Percentiles rank a stretch among this genome's conserved stretches.
These are phyloP conservation scores for Siniperca obscura DNA, from an alignment of 2,797 vertebrate species.

Conservation along the genomic window DNA sequence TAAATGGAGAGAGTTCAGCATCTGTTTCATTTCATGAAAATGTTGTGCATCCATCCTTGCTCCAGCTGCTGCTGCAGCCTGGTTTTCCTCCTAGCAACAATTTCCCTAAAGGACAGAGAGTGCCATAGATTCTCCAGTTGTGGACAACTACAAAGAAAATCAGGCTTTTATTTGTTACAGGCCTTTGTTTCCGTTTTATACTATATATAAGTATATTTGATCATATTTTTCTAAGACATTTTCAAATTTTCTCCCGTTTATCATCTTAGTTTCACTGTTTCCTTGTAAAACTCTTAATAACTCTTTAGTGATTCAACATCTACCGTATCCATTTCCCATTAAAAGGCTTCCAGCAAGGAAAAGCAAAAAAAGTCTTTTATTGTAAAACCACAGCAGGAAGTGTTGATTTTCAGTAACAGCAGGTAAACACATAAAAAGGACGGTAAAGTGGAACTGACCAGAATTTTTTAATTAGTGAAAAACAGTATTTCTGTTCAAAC, in stretches of 20 bases:
- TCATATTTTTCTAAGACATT: neutral
- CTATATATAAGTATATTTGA: neutral
- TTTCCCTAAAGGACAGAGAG: neutral
- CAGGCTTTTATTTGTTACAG: too few species aligned
- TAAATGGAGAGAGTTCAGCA: neutral
- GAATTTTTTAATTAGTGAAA: neutral
- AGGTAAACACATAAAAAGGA: neutral
- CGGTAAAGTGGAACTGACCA: neutral
- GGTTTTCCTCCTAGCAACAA: neutral
- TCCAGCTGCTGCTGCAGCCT: neutral
- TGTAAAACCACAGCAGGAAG: constrained; percentile 3
- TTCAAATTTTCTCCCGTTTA: neutral
- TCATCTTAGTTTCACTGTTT: neutral
- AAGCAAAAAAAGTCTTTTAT: neutral
- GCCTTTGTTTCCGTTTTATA: neutral
- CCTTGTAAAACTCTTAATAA: neutral
- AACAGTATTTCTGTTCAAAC: neutral
- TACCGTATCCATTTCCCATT: neutral
- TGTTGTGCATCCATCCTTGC: neutral
- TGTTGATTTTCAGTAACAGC: neutral
- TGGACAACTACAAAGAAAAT: neutral
- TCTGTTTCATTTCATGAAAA: neutral
- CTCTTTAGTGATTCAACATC: neutral
- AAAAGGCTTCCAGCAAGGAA: neutral
- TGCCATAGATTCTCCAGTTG: neutral